A percentile compares a stretch with the other conserved stretches of the same genome.
These are phyloP conservation scores for Champsocephalus esox DNA, from an alignment of 2,797 vertebrate genomes.

Conservation along the genomic window DNA sequence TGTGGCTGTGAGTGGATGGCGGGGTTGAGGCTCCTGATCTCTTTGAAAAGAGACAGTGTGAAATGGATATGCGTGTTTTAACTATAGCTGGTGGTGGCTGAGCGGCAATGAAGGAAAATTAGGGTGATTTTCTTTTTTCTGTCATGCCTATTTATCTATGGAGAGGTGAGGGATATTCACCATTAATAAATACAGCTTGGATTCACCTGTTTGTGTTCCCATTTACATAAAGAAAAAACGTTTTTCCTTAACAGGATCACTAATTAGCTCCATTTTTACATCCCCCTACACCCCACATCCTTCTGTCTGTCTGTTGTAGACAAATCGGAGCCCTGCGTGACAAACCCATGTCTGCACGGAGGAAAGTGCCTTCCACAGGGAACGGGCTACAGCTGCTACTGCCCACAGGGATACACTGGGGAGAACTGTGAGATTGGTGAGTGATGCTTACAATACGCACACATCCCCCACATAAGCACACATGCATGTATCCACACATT, in stretches of 20 bases:
- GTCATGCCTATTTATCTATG: constrained; percentile 18
- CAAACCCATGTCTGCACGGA: constrained; percentile 93
- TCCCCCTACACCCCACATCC: not conserved
- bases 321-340: constrained; percentile 85
- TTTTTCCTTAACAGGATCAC: constrained; percentile 8
- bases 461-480: constrained; percentile 26
- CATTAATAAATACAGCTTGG: constrained; percentile 9
- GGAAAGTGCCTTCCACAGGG: constrained; percentile 90
- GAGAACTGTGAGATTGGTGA: constrained; percentile 98
- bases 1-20: constrained; percentile 68
- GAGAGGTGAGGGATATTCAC: not conserved
- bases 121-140: constrained; percentile 7
- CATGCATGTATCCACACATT: not conserved
- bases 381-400: constrained; percentile 91
- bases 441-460: constrained; percentile 49
- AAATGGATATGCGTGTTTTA: constrained; percentile 68
- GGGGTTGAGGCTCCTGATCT: constrained; percentile 73
- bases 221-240: not conserved
- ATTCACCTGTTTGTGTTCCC: constrained; percentile 5
- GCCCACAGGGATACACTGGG: constrained; percentile 91
- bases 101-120: constrained; percentile 43
- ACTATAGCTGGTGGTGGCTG: constrained; percentile 39
- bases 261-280: constrained; percentile 34
- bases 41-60: constrained; percentile 69
- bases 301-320: constrained; percentile 65